A percentile compares a stretch with the other conserved stretches of the same genome.
phyloP scores from a whole-genome alignment of 2,888 invertebrate genomes.

The Heliconius cydno region DNA sequence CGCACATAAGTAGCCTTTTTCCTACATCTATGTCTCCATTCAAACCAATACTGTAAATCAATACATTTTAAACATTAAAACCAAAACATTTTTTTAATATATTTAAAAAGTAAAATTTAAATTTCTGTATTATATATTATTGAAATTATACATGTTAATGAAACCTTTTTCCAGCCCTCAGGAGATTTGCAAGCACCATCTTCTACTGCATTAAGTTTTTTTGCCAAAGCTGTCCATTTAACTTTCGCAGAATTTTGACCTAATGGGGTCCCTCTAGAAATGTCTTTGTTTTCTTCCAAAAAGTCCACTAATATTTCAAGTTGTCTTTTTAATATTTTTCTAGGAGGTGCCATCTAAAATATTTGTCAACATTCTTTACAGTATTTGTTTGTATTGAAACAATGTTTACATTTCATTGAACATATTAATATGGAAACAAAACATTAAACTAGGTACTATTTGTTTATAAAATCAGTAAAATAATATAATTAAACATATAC shows the following conservation, averaged over 20 bases:
- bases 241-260: constrained; percentile 63
- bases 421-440: neutral
- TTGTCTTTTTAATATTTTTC: constrained; percentile 67
- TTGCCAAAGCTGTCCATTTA: constrained; percentile 69
- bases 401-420: neutral
- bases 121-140: neutral
- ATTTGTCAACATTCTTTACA: neutral
- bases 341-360: constrained; percentile 73
- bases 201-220: constrained; percentile 68
- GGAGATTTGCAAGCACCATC: constrained; percentile 68
- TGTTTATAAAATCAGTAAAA: neutral
- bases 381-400: neutral
- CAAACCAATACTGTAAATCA: constrained; percentile 72
- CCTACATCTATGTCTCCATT: constrained; percentile 75
- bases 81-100: neutral
- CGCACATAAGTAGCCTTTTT: constrained; percentile 69
- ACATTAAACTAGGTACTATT: constrained; percentile 26
- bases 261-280: constrained; percentile 64
- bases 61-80: too few relatives aligned
- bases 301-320: constrained; percentile 70
- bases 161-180: constrained; percentile 74
- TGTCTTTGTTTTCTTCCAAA: constrained; percentile 68
- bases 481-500: neutral
- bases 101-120: neutral
- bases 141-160: neutral